phyloP scores from a whole-genome alignment of 2,888 invertebrate genomes.

The Coecobrya sp. region DNA sequence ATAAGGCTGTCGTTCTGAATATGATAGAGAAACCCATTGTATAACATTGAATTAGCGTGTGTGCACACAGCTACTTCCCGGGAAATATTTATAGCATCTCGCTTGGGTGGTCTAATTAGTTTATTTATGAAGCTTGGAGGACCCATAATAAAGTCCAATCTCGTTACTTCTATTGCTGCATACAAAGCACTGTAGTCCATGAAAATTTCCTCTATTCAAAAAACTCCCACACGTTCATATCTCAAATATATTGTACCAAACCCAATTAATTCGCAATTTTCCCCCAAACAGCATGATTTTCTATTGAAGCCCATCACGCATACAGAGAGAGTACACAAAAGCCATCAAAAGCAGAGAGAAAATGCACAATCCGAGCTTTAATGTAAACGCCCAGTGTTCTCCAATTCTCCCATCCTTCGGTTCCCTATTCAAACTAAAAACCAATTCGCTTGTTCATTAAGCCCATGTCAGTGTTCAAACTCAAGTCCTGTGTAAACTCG shows the following conservation, averaged over 20 bases:
- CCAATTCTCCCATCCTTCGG: too few species aligned
- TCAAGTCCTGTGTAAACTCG: not conserved
- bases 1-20: too few species aligned
- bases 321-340: too few species aligned
- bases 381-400: too few species aligned
- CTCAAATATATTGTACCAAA: slow-evolving; percentile 33
- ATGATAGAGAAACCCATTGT: not conserved
- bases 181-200: too few species aligned
- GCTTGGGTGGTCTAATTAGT: slow-evolving; percentile 72
- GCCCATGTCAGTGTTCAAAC: not conserved
- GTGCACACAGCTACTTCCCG: not conserved
- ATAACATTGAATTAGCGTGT: slow-evolving; percentile 1
- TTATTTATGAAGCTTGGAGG: slow-evolving; percentile 65
- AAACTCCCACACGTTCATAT: not conserved
- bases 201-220: not conserved
- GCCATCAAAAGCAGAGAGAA: too few species aligned
- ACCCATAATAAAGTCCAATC: not conserved
- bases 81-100: slow-evolving; percentile 65
- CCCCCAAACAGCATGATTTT: not conserved
- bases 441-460: not conserved
- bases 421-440: too few species aligned
- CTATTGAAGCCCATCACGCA: too few species aligned
- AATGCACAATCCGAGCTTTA: too few species aligned
- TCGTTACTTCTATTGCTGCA: too few species aligned
- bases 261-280: slow-evolving; percentile 46